A percentile compares a stretch with the other conserved stretches of the same genome.
Conservation (phyloP, 2,888 invertebrate genomes). For the Scaptomyza flava region DNA sequence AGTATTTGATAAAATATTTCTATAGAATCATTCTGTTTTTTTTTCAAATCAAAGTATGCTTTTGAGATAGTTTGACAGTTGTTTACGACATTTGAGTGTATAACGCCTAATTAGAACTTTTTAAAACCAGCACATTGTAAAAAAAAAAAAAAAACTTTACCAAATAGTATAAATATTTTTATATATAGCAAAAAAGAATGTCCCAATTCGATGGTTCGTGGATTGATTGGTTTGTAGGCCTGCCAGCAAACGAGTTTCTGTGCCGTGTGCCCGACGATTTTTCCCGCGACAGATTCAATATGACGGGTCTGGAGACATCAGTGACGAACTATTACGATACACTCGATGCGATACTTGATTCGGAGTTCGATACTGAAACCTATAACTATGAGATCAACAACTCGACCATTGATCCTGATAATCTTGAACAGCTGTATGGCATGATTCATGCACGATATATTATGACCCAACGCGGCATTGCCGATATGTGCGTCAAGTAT, state of each 20-base stretch:
- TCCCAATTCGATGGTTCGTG: constrained; percentile 29
- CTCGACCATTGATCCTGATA: not conserved
- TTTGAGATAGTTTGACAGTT: not conserved
- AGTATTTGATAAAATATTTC: too few species aligned
- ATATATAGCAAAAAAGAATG: constrained; percentile 10
- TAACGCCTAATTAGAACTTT: not conserved
- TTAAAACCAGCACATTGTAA: not conserved
- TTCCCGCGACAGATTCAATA: constrained; percentile 44
- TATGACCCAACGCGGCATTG: constrained; percentile 25
- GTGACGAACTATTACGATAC: constrained; percentile 25
- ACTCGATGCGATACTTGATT: constrained; percentile 32
- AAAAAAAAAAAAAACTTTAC: not conserved
- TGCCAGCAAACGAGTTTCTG: constrained; percentile 41
- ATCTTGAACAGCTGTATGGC: constrained; percentile 41
- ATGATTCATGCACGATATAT: constrained; percentile 63
- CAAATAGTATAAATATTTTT: not conserved
- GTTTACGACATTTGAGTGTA: too few species aligned
- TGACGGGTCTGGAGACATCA: constrained; percentile 36
- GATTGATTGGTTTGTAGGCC: constrained; percentile 52
- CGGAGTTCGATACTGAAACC: constrained; percentile 5
- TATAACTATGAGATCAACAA: not conserved
- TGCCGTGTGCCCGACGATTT: constrained; percentile 50
- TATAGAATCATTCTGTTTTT: too few species aligned
- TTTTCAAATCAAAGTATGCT: constrained; percentile 2
- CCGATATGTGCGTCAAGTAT: constrained; percentile 48